These are phyloP conservation scores for Trachymyrmex septentrionalis DNA, from an alignment of 1,140 invertebrate species.

Conservation along the genomic window DNA sequence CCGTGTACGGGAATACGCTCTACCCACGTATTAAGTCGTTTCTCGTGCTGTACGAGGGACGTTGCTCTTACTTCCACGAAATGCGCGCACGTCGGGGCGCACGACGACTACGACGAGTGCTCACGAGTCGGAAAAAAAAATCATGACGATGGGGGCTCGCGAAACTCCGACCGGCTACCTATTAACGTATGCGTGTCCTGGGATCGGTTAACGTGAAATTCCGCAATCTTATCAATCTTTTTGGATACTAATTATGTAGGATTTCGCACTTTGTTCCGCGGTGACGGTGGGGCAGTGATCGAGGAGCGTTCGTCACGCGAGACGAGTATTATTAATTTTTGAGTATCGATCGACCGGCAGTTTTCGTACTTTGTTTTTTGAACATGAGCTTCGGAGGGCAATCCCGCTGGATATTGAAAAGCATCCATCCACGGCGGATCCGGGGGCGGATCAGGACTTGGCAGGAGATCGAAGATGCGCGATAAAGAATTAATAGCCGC, in stretches of 20 bases:
- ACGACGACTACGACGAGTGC: neutral
- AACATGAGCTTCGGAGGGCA: neutral
- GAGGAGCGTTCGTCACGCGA: neutral
- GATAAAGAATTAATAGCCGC: slow-evolving; percentile 86
- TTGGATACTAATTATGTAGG: slow-evolving; percentile 5
- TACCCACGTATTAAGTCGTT: slow-evolving; percentile 58
- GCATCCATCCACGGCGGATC: slow-evolving; percentile 67
- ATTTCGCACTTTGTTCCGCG: slow-evolving; percentile 3
- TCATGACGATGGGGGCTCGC: slow-evolving; percentile 4
- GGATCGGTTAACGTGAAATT: neutral
- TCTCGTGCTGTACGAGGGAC: slow-evolving; percentile 58
- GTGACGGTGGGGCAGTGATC: slow-evolving; percentile 33
- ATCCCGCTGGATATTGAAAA: slow-evolving; percentile 83
- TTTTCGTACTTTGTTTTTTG: slow-evolving; percentile 31
- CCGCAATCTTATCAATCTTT: neutral
- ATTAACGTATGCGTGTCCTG: neutral
- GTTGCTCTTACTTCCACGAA: slow-evolving; percentile 53
- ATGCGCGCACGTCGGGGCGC: neutral
- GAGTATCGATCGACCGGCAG: neutral
- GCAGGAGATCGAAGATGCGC: slow-evolving; percentile 78
- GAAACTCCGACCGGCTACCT: slow-evolving; percentile 19
- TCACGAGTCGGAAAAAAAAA: slow-evolving; percentile 14
- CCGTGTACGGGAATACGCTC: slow-evolving; percentile 45
- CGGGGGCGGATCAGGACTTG: slow-evolving; percentile 46
- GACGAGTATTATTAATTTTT: slow-evolving; percentile 34